Conservation (phyloP, 2,888 invertebrate species). For the Acronicta alni region DNA sequence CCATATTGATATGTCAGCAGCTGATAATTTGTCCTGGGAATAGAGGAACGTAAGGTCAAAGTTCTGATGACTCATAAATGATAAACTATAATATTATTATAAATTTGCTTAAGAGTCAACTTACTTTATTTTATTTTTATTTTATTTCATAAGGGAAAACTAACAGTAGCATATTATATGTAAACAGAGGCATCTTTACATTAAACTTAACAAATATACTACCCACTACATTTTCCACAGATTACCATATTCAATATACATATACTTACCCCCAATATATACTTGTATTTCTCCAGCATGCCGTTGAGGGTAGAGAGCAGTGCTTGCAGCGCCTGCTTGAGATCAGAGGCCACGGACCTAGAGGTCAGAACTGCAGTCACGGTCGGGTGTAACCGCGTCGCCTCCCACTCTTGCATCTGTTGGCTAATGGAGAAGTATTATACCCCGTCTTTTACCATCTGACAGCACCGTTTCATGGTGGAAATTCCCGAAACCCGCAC, state of each 20-base stretch:
- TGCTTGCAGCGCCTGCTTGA: constrained; percentile 88
- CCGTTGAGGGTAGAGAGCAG: constrained; percentile 89
- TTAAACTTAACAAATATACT: too few species aligned
- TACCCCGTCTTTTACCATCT: background rate
- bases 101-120: too few species aligned
- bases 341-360: constrained; percentile 86
- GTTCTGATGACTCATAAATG: background rate
- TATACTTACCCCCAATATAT: constrained; percentile 90
- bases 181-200: too few species aligned
- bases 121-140: too few species aligned
- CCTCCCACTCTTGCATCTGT: constrained; percentile 91
- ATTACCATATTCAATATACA: too few species aligned
- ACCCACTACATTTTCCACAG: too few species aligned
- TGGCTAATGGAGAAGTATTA: constrained; percentile 74
- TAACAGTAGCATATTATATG: too few species aligned
- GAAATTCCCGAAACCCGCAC: too few species aligned
- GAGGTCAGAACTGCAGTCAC: constrained; percentile 85
- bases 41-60: background rate
- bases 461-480: too few species aligned
- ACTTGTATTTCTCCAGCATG: constrained; percentile 85
- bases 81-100: too few species aligned
- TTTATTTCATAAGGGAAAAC: too few species aligned
- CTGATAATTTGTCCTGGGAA: constrained; percentile 89
- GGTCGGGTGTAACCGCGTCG: constrained; percentile 89
- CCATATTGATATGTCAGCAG: constrained; percentile 93